Percentiles rank a stretch among this genome's conserved stretches.
phyloP scores from a whole-genome alignment of 2,888 invertebrate species.

The Hyposoter dolosus region DNA sequence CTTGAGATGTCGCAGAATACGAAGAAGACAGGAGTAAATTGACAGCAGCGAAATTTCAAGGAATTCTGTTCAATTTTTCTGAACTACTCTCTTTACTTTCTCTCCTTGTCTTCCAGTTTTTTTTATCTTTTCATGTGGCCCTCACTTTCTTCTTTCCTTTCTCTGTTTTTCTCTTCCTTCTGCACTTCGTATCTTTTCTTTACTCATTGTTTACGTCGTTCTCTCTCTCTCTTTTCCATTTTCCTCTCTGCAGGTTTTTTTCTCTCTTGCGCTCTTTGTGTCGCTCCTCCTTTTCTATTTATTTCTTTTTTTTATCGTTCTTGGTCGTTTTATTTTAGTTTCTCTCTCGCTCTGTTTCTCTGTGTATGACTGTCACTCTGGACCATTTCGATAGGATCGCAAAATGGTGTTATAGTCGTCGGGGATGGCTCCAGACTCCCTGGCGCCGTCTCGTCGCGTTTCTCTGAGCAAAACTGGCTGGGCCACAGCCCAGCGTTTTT shows the following conservation, averaged over 20 bases:
- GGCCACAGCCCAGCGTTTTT: constrained; percentile 75
- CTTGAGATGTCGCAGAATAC: constrained; percentile 41
- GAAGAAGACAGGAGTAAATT: constrained; percentile 46
- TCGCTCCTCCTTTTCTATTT: background rate
- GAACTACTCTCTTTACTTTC: background rate
- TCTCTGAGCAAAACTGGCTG: constrained; percentile 62
- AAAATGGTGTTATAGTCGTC: constrained; percentile 56
- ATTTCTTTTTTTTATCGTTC: background rate
- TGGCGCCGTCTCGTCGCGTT: constrained; percentile 83
- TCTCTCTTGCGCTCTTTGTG: background rate
- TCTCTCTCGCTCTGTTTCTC: constrained; percentile 5
- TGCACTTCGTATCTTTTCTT: background rate
- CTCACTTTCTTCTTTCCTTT: background rate
- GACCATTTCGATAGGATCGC: constrained; percentile 45
- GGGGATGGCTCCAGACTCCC: constrained; percentile 82
- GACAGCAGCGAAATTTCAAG: constrained; percentile 39
- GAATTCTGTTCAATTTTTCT: constrained; percentile 40
- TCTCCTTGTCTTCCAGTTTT: background rate
- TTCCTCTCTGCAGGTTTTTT: background rate
- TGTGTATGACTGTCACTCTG: constrained; percentile 12
- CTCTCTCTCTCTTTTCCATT: background rate
- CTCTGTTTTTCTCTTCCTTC: background rate
- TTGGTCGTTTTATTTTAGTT: background rate
- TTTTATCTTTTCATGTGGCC: too few relatives aligned
- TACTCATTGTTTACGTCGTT: constrained; percentile 17